Base-by-base conservation (phyloP, 2,797 vertebrate species). In the Rhinatrema bivittatum region DNA sequence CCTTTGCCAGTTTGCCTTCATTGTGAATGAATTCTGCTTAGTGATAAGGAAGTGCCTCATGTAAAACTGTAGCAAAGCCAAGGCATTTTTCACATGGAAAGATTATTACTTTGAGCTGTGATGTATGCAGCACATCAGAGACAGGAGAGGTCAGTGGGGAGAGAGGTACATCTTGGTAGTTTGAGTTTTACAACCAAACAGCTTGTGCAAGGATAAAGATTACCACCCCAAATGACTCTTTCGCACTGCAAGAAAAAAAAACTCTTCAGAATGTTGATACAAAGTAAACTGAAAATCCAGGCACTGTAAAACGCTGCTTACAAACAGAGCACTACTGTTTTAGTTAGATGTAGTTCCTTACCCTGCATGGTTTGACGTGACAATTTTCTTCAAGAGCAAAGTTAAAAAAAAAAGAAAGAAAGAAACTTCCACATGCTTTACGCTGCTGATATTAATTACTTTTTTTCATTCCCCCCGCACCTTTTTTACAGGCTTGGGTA, bases 401-500 rank as follows among this genome's bases (percentile, higher is more conserved):
- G n/a, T n/a, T n/a, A n/a, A n/a, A n/a, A n/a, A n/a, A 81, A 78
- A 77, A 79, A 79, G 82, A 79, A 78, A 67, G 76, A 82, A 76
- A 54, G 37, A 73, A 80, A 77, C 23, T 46, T 62, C 70, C 72
- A 59, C 73, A 76, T 68, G 65, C 72, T 81, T 82, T 85, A 76
- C 75, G 58, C 68, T 77, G 80, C 81, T 82, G 83, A 84, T 85
- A 86, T 86, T 86, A 86, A 85, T 85, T 85, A 82, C 77, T 82
- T 81, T 82, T 85, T 84, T 85, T 86, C 79, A 86, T 86, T 86
- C 84, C 77, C 74, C 4, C 85, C 82, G 84, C 84, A 80, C 83
- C 84, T 85, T 36, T 29, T 84, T 73, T 82, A 82, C 70, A 79
- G 72, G 74, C 80, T 85, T 82, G 77, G 79, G 77, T 82, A 84